phyloP scores from a whole-genome alignment of 1,140 invertebrate species.

The Triops longicaudatus region DNA sequence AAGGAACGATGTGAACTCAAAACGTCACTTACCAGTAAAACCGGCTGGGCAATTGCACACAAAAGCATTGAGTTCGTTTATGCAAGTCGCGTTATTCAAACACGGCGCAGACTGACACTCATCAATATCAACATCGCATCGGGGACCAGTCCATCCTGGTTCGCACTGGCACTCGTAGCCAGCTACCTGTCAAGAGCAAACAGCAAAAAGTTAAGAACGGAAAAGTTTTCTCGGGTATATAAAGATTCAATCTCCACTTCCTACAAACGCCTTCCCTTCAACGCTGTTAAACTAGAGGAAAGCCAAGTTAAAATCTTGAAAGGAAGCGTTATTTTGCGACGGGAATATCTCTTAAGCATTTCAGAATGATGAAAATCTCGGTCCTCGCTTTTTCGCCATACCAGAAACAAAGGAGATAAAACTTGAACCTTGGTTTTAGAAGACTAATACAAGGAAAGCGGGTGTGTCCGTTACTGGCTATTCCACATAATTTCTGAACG shows the following conservation, averaged over 20 bases:
- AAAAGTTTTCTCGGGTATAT: neutral
- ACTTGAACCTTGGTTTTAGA: too few relatives aligned
- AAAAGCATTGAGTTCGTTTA: slow-evolving; percentile 36
- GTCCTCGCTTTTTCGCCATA: neutral
- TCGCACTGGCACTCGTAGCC: slow-evolving; percentile 74
- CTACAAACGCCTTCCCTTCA: too few relatives aligned
- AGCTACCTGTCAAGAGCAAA: slow-evolving; percentile 39
- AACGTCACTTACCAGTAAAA: slow-evolving; percentile 19
- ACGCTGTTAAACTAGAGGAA: neutral
- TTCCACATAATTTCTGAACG: too few relatives aligned
- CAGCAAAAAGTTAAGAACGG: neutral
- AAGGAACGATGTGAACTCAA: neutral
- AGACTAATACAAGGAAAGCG: too few relatives aligned
- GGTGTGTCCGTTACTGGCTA: too few relatives aligned
- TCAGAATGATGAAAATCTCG: neutral
- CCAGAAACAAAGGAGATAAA: too few relatives aligned
- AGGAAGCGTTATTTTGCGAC: neutral
- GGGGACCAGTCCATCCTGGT: slow-evolving; percentile 66
- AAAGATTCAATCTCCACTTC: too few relatives aligned
- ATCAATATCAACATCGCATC: slow-evolving; percentile 59
- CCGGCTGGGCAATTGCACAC: slow-evolving; percentile 33
- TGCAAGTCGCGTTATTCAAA: slow-evolving; percentile 47
- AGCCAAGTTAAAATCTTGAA: slow-evolving; percentile 32
- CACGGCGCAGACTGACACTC: slow-evolving; percentile 49
- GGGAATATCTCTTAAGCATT: neutral